Conservation (phyloP, 2,113 vertebrate genomes). For the Rutilus rutilus region DNA sequence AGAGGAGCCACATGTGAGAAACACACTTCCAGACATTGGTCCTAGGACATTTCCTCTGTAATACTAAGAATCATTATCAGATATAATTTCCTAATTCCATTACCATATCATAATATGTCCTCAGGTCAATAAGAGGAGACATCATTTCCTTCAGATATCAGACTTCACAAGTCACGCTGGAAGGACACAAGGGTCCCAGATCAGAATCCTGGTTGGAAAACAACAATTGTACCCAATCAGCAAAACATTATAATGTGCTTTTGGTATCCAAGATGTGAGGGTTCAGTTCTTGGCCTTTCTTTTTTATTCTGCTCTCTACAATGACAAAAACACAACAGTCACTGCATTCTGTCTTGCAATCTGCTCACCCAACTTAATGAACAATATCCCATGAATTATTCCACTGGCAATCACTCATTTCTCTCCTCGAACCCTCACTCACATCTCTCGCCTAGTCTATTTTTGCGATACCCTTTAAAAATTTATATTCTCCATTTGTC, state of each 20-base stretch:
- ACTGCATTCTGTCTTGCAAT: background rate
- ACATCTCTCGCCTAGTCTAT: constrained; percentile 16
- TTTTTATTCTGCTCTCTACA: background rate
- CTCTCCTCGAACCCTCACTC: background rate
- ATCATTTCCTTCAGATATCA: constrained; percentile 34
- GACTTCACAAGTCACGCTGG: constrained; percentile 1
- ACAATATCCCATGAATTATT: constrained; percentile 19
- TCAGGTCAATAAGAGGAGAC: background rate
- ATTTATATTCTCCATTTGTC: constrained; percentile 20
- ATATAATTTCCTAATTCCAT: constrained; percentile 10
- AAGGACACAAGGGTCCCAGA: background rate
- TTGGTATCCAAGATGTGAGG: background rate
- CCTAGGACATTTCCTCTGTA: background rate
- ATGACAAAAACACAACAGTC: constrained; percentile 1
- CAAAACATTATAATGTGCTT: background rate
- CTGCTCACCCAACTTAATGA: constrained; percentile 22
- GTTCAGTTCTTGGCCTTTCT: background rate
- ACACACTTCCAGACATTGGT: background rate
- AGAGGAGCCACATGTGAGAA: background rate
- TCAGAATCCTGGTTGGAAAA: background rate
- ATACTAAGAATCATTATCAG: background rate
- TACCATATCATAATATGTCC: constrained; percentile 6
- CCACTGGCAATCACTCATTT: constrained; percentile 1
- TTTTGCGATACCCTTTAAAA: constrained; percentile 11
- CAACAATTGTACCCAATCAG: background rate